These are phyloP conservation scores for Standfussiana lucernea DNA, from an alignment of 2,888 invertebrate genomes.

Conservation along the genomic window DNA sequence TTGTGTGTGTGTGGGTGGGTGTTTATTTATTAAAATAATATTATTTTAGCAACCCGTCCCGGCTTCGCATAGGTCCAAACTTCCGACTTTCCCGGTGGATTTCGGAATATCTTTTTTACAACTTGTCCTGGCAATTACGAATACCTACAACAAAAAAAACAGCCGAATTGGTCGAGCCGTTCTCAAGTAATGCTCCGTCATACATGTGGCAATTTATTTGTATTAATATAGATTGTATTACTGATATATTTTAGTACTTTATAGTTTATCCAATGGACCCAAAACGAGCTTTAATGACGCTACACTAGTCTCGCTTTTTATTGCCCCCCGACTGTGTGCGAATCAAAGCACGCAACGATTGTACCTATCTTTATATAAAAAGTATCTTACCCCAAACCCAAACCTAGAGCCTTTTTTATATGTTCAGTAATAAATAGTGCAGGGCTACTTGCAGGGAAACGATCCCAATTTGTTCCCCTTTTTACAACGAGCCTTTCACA, in stretches of 20 bases:
- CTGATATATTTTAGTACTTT: background rate
- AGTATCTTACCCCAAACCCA: background rate
- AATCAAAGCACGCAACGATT: background rate
- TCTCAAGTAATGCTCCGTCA: background rate
- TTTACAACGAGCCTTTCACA: conserved; percentile 37
- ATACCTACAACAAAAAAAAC: no score
- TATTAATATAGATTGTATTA: no score
- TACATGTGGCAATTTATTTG: background rate
- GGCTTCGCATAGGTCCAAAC: background rate
- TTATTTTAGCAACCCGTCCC: no score
- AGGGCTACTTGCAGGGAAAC: conserved; percentile 15
- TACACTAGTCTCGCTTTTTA: background rate
- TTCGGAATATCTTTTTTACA: no score
- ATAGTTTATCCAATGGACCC: background rate
- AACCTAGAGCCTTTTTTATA: background rate
- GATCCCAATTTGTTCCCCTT: conserved; percentile 43
- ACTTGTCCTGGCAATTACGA: no score
- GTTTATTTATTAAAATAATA: no score
- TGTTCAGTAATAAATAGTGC: conserved; percentile 26
- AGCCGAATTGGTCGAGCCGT: background rate
- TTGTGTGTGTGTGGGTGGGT: no score
- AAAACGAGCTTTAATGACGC: background rate
- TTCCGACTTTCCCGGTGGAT: background rate
- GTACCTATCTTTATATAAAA: background rate
- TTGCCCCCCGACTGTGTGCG: background rate